These are phyloP conservation scores for Drosophila punjabiensis DNA, from an alignment of 1,140 invertebrate genomes.

Conservation along the genomic window DNA sequence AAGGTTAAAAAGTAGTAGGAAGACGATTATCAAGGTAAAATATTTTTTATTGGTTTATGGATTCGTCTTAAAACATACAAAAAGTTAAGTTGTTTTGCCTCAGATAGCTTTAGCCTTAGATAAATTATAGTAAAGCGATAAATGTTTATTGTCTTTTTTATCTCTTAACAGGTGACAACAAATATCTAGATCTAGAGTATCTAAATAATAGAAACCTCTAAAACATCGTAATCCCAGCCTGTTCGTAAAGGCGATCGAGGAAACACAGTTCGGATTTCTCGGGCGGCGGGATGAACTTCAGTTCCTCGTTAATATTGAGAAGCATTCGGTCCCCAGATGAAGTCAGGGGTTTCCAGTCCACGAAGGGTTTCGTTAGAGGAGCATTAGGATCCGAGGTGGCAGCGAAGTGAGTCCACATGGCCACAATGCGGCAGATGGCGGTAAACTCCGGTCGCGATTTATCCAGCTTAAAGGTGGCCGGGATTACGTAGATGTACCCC, in stretches of 20 bases:
- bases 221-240: conserved; percentile 39
- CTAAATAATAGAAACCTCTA: background rate
- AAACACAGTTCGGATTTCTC: conserved; percentile 71
- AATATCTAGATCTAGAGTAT: background rate
- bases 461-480: conserved; percentile 82
- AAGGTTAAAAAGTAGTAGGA: no score
- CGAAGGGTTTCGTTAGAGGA: conserved; percentile 33
- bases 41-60: background rate
- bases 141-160: background rate
- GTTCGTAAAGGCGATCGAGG: conserved; percentile 45
- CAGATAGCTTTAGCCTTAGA: background rate
- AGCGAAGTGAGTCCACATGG: conserved; percentile 85
- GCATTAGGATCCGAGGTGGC: conserved; percentile 80
- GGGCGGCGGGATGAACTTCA: conserved; percentile 78
- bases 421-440: conserved; percentile 85
- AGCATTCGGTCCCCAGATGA: conserved; percentile 63
- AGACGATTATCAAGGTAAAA: background rate
- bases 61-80: no score
- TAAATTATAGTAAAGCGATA: background rate
- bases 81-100: background rate
- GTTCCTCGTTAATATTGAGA: conserved; percentile 83
- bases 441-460: conserved; percentile 63
- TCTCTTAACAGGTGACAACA: background rate
- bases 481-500: conserved; percentile 87
- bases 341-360: conserved; percentile 80